Conservation (phyloP, 1,140 invertebrate genomes). For the Drosophila santomea region DNA sequence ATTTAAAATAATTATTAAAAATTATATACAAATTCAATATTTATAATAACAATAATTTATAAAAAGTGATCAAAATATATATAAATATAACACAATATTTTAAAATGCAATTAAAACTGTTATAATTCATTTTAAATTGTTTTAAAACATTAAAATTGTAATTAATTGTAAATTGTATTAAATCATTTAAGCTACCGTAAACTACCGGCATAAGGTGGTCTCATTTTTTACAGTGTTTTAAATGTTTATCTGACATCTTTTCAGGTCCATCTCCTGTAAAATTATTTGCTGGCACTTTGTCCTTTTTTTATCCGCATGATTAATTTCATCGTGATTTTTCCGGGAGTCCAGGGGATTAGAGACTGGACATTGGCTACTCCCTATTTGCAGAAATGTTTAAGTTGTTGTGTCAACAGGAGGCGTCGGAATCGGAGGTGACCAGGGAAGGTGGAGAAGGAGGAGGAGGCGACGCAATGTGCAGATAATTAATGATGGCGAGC, state of each 20-base stretch:
- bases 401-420: conserved; percentile 74
- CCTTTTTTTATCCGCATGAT: conserved; percentile 33
- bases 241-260: conserved; percentile 20
- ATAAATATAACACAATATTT: too few species aligned
- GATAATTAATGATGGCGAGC: conserved; percentile 73
- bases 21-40: too few species aligned
- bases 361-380: conserved; percentile 53
- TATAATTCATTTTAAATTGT: too few species aligned
- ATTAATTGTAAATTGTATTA: too few species aligned
- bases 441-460: conserved; percentile 12
- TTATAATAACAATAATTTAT: too few species aligned
- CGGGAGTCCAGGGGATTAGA: conserved; percentile 46
- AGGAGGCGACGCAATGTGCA: conserved; percentile 42
- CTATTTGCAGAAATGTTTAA: conserved; percentile 76
- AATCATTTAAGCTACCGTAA: background rate
- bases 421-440: conserved; percentile 1
- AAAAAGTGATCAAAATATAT: too few species aligned
- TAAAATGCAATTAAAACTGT: too few species aligned
- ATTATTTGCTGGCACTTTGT: conserved; percentile 21
- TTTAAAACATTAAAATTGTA: too few species aligned
- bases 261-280: conserved; percentile 42
- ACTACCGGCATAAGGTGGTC: background rate
- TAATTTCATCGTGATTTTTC: conserved; percentile 54
- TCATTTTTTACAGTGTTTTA: conserved; percentile 1
- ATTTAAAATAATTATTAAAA: background rate